These are phyloP conservation scores for Rhodophaea formosa DNA, from an alignment of 2,888 invertebrate species.

Conservation along the genomic window DNA sequence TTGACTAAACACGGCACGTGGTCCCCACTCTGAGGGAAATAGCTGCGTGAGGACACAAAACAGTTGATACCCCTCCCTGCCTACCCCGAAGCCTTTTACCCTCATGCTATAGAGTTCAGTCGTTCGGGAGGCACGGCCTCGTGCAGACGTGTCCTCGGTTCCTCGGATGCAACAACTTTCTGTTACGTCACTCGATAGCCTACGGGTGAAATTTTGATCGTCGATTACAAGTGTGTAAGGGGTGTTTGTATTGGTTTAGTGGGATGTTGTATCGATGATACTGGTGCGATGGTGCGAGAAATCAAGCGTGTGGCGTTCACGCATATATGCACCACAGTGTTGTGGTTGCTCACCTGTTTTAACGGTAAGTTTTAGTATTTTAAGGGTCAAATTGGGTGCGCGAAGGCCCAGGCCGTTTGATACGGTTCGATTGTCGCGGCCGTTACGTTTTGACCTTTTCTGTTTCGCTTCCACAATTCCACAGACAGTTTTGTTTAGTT, in stretches of 20 bases:
- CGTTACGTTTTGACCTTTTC: conserved; percentile 38
- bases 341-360: conserved; percentile 70
- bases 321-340: conserved; percentile 58
- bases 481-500: conserved; percentile 15
- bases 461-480: conserved; percentile 18
- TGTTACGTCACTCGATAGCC: conserved; percentile 65
- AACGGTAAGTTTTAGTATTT: conserved; percentile 63
- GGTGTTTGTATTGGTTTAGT: conserved; percentile 53
- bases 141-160: conserved; percentile 44
- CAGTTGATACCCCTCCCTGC: conserved; percentile 66
- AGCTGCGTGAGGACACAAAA: conserved; percentile 66
- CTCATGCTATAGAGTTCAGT: conserved; percentile 50
- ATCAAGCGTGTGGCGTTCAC: conserved; percentile 56
- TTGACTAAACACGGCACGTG: conserved; percentile 72
- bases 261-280: conserved; percentile 67
- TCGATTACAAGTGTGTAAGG: conserved; percentile 40
- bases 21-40: conserved; percentile 62
- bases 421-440: conserved; percentile 50
- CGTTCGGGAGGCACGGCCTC: conserved; percentile 47
- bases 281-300: conserved; percentile 69
- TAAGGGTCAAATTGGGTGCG: conserved; percentile 48
- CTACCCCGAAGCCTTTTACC: conserved; percentile 47
- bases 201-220: conserved; percentile 53
- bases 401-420: conserved; percentile 44
- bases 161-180: conserved; percentile 44